Evolutionary conservation across 2,113 vertebrate genomes (phyloP).

Genomic region (Collichthys lucidus): DNA sequence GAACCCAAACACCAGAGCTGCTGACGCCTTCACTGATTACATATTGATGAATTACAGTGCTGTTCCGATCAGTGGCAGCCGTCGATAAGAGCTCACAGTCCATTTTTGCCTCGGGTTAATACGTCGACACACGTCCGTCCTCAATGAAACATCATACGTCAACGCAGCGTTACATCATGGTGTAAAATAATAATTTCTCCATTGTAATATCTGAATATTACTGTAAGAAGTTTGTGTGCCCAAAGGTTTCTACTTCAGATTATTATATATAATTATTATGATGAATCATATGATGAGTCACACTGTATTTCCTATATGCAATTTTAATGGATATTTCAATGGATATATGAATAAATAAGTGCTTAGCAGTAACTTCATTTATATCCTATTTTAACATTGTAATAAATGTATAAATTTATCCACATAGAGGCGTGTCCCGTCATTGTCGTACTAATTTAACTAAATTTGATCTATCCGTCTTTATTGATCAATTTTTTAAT

Average conservation of each 20-base stretch:
- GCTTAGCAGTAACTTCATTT: background rate
- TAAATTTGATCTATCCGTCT: too few species aligned
- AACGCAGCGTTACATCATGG: too few species aligned
- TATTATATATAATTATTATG: background rate
- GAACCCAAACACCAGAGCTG: background rate
- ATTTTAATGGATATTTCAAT: slow-evolving; percentile 18
- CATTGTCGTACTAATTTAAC: background rate
- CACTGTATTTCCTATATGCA: background rate
- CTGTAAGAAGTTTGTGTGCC: background rate
- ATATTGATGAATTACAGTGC: background rate
- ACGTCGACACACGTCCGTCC: background rate
- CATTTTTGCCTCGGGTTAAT: background rate
- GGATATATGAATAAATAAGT: background rate
- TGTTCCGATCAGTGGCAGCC: too few species aligned
- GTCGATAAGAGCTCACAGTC: background rate
- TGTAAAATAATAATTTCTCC: background rate
- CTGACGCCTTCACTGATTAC: background rate
- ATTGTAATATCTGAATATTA: background rate
- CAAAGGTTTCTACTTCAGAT: slow-evolving; percentile 11
- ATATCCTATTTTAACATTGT: background rate
- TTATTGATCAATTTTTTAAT: too few species aligned
- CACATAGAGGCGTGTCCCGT: background rate
- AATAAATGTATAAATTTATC: background rate
- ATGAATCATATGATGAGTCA: background rate
- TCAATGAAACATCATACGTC: too few species aligned